Percentiles rank a stretch among this genome's conserved stretches.
Conservation (phyloP, 1,140 invertebrate genomes). For the Tribolium castaneum region DNA sequence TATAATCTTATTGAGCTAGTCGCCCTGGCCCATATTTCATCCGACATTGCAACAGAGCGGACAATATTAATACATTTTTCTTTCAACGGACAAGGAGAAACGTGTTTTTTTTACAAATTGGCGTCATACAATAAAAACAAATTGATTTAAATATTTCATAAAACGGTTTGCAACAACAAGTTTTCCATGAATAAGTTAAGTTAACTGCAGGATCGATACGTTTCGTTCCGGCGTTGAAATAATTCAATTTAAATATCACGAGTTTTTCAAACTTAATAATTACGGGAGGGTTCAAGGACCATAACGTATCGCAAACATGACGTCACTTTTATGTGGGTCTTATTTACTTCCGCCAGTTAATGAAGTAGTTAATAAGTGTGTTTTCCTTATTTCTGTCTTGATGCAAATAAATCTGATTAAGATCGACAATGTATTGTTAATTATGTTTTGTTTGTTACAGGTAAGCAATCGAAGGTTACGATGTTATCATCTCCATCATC, state of each 20-base stretch:
- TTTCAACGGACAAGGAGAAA: background rate
- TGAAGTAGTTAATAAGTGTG: constrained; percentile 13
- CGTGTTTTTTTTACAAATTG: constrained; percentile 12
- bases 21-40: constrained; percentile 26
- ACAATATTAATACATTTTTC: constrained; percentile 35
- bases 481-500: background rate
- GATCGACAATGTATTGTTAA: background rate
- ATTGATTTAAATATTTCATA: constrained; percentile 7
- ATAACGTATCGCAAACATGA: background rate
- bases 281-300: constrained; percentile 26
- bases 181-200: constrained; percentile 4
- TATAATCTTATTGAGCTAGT: constrained; percentile 34
- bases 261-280: constrained; percentile 18
- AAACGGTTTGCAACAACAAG: background rate
- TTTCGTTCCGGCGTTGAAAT: background rate
- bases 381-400: background rate
- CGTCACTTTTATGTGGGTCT: constrained; percentile 27
- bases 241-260: constrained; percentile 11
- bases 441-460: constrained; percentile 18
- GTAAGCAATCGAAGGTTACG: background rate
- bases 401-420: background rate
- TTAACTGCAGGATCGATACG: constrained; percentile 1
- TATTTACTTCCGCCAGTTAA: constrained; percentile 25
- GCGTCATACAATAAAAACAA: background rate
- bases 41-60: constrained; percentile 15